Evolutionary conservation across 2,888 invertebrate genomes (phyloP).

Genomic region (Aphidius colemani): DNA sequence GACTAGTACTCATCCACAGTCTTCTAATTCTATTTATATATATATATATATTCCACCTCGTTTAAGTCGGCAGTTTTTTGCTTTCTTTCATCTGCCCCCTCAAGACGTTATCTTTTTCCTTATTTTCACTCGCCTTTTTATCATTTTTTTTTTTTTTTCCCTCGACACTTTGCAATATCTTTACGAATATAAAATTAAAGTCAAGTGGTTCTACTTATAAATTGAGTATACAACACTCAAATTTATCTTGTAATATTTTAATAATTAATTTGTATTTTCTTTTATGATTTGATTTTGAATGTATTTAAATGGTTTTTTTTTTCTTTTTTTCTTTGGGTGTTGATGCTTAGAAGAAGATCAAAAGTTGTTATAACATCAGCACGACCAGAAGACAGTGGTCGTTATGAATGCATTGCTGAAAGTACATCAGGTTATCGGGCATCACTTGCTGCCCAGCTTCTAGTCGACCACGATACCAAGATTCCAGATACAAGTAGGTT

Average conservation of each 20-base stretch:
- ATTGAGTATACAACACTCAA: constrained; percentile 5
- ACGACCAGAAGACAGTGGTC: constrained; percentile 75
- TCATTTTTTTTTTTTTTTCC: too few species aligned
- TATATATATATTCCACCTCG: constrained; percentile 58
- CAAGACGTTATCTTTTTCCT: constrained; percentile 27
- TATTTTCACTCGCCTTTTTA: constrained; percentile 14
- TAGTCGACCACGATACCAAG: constrained; percentile 61
- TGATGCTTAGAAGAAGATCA: constrained; percentile 75
- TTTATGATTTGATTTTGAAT: too few species aligned
- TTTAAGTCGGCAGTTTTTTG: constrained; percentile 43
- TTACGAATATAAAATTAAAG: background rate
- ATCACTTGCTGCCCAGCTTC: constrained; percentile 63
- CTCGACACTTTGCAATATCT: too few species aligned
- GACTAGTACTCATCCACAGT: constrained; percentile 34
- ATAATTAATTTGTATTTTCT: constrained; percentile 16
- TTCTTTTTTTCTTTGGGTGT: too few species aligned
- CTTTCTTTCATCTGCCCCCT: constrained; percentile 56
- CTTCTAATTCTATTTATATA: constrained; percentile 50
- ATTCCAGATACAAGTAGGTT: constrained; percentile 64
- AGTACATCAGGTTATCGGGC: constrained; percentile 69
- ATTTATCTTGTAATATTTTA: constrained; percentile 12
- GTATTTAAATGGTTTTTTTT: too few species aligned
- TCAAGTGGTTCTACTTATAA: constrained; percentile 1
- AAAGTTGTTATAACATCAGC: constrained; percentile 79
- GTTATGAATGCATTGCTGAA: constrained; percentile 82